Evolutionary conservation across 2,113 vertebrate genomes (phyloP), one percentile per base, ranked within the genome.

Genomic region (Cryptomyrus ogoouensis): DNA sequence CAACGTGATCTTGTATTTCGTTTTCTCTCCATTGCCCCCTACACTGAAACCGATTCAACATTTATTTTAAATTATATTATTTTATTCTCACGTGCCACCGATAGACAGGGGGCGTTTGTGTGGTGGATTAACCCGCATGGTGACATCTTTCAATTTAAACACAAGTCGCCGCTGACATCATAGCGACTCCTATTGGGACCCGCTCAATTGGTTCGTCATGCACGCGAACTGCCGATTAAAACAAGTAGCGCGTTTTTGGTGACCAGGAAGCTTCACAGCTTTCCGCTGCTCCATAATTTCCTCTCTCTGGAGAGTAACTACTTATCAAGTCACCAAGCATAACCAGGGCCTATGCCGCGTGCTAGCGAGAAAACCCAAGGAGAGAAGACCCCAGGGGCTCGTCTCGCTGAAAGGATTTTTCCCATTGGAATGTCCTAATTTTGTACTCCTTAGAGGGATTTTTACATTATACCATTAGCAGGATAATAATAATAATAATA

Each of bases 261-360:
- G 94, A 96, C 95, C 94, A 94, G 91, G 83, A 95, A 94, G 94
- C 94, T 94, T 92, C 93, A 93, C 92, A 94, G 53, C 93, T 93
- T 92, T 94, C 93, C 94, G 94, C 91, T 93, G 92, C 94, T 91
- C 93, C 94, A 93, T 95, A 95, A 95, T 95, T 94, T 94, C 92
- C 92, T 89, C 92, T 93, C 94, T 95, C 94, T 94, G 94, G 93
- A 95, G 94, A 93, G 93, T 91, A 94, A 94, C 95, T 96, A 95
- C 95, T 96, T 96, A 96, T 96, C 95, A 95, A 96, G 95, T 95
- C 95, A 95, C 95, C 93, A 93, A 94, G 95, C 94, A 95, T 95
- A 96, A 95, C 95, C 94, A 93, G 93, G 92, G 94, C 94, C 95
- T 95, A 94, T 93, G 95, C 92, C 93, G 92, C 95, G 94, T 93